Evolutionary conservation across 1,140 invertebrate species (phyloP).

Genomic region (Papilio glaucus): DNA sequence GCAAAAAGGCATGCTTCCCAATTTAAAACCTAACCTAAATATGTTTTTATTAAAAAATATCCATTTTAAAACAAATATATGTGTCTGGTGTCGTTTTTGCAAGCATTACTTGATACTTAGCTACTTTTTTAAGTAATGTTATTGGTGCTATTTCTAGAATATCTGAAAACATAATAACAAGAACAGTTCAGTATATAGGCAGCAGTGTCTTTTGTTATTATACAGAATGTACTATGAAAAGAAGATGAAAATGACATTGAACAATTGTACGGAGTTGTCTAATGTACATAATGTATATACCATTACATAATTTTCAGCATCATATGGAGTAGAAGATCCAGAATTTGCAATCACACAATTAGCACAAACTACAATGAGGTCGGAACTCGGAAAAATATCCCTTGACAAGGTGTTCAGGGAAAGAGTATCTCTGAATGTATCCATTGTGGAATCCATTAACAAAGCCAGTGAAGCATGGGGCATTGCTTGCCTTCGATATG

Average conservation of each 20-base stretch:
- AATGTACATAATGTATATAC: background rate
- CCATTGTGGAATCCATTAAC: conserved; percentile 98
- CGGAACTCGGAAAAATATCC: conserved; percentile 99
- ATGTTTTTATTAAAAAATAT: background rate
- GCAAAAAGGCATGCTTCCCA: too few relatives aligned
- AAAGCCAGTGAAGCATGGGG: conserved; percentile 99
- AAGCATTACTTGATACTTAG: too few relatives aligned
- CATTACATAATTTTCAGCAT: conserved; percentile 84
- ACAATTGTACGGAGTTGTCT: background rate
- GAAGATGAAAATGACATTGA: too few relatives aligned
- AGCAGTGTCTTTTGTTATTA: background rate
- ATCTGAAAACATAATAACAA: too few relatives aligned
- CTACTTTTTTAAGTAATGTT: too few relatives aligned
- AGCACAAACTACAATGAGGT: conserved; percentile 99
- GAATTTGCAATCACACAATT: conserved; percentile 99
- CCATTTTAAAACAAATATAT: background rate
- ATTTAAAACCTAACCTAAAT: background rate
- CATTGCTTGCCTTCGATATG: conserved; percentile 98
- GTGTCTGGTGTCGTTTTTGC: too few relatives aligned
- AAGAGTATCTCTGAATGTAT: conserved; percentile 97
- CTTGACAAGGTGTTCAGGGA: conserved; percentile 98
- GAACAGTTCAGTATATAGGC: too few relatives aligned
- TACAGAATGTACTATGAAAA: background rate
- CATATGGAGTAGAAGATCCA: conserved; percentile 99
- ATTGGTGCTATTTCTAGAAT: too few relatives aligned